phyloP scores from a whole-genome alignment of 2,888 invertebrate species.

The Stenodera caucasica region DNA sequence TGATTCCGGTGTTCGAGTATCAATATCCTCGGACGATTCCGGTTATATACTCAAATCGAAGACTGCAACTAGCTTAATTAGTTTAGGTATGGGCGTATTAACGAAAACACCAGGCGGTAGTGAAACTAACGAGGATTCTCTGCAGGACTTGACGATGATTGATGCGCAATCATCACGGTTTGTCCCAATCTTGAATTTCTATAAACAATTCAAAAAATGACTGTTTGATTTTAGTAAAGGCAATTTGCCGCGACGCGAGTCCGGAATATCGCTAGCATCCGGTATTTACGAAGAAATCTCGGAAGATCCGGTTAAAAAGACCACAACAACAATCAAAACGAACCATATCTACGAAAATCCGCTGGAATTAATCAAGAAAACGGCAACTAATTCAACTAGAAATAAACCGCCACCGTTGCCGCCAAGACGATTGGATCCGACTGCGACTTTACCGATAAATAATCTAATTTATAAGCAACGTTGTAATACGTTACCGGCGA shows the following conservation, averaged over 20 bases:
- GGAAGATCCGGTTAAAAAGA: constrained; percentile 48
- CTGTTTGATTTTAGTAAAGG: constrained; percentile 22
- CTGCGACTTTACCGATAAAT: constrained; percentile 10
- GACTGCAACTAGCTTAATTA: constrained; percentile 51
- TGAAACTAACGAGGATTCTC: constrained; percentile 53
- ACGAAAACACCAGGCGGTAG: constrained; percentile 55
- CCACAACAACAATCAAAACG: constrained; percentile 5
- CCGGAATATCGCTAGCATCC: constrained; percentile 64
- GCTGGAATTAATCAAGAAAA: constrained; percentile 49
- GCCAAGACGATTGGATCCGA: constrained; percentile 49
- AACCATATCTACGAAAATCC: constrained; percentile 55
- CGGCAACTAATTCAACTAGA: constrained; percentile 30
- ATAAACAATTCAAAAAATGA: background rate
- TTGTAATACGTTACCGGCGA: constrained; percentile 50
- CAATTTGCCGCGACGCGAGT: constrained; percentile 57
- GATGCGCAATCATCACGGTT: constrained; percentile 26
- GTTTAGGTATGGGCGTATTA: constrained; percentile 50
- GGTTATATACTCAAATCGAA: constrained; percentile 45
- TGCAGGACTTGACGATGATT: constrained; percentile 41
- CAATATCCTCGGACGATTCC: constrained; percentile 51
- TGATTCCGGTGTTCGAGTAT: constrained; percentile 52
- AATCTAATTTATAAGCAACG: constrained; percentile 39
- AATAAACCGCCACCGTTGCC: constrained; percentile 56
- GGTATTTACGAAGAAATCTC: constrained; percentile 72
- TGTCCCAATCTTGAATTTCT: constrained; percentile 5